A percentile compares a stretch with the other conserved stretches of the same genome.
Evolutionary conservation across 1,140 invertebrate species (phyloP).

Genomic region (Megalopta genalis): DNA sequence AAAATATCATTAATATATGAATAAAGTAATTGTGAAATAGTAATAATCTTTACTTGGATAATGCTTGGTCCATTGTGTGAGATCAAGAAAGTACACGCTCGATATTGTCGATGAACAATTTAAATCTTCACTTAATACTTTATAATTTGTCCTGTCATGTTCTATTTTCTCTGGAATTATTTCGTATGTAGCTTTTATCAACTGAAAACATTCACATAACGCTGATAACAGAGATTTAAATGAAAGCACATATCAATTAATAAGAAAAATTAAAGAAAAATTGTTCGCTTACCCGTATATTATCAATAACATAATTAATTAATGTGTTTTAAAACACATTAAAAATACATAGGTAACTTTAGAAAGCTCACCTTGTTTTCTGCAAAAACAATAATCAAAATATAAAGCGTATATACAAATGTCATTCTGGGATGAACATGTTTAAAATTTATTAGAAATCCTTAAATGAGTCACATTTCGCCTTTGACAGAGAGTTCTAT

Average conservation of each 20-base stretch:
- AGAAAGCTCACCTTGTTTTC: slow-evolving; percentile 17
- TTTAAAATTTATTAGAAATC: slow-evolving; percentile 3
- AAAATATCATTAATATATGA: no score
- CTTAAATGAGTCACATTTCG: not conserved
- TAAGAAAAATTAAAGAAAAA: no score
- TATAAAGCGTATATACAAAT: slow-evolving; percentile 25
- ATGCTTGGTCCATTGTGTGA: slow-evolving; percentile 27
- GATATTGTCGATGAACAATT: not conserved
- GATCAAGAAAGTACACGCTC: slow-evolving; percentile 16
- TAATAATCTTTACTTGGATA: slow-evolving; percentile 23
- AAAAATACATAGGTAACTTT: not conserved
- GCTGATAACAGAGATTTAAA: no score
- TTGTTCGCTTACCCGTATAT: no score
- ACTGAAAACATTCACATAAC: slow-evolving; percentile 6
- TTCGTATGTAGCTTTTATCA: slow-evolving; percentile 18
- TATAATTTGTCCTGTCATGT: not conserved
- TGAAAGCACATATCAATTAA: no score
- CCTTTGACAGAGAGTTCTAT: not conserved
- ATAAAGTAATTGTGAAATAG: no score
- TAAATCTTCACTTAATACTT: not conserved
- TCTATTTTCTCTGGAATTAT: not conserved
- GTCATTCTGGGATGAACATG: slow-evolving; percentile 7
- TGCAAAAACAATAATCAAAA: slow-evolving; percentile 21
- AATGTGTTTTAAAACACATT: not conserved
- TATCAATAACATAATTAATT: not conserved